Conservation (phyloP, 2,797 vertebrate genomes). For the Corythornis leucogaster region DNA sequence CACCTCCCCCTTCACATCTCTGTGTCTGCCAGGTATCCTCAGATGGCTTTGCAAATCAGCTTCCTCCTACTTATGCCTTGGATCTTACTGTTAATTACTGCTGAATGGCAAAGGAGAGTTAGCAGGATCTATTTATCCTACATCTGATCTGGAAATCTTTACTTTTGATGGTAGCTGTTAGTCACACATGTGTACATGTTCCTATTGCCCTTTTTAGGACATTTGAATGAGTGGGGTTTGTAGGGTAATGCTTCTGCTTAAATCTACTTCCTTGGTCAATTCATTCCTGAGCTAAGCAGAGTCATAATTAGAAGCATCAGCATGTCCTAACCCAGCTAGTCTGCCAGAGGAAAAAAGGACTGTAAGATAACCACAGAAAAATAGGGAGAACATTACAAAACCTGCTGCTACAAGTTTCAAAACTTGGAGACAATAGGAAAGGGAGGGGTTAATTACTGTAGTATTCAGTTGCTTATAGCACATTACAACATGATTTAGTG, state of each 20-base stretch:
- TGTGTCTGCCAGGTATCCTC: not conserved
- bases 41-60: not conserved
- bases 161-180: not conserved
- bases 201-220: not conserved
- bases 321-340: not conserved
- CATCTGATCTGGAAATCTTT: not conserved
- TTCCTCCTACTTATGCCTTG: not conserved
- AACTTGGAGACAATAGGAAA: not conserved
- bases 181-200: rapidly evolving
- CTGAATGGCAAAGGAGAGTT: not conserved
- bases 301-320: not conserved
- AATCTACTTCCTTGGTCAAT: not conserved
- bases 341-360: not conserved
- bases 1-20: not conserved
- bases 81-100: not conserved
- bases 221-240: not conserved
- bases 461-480: not conserved
- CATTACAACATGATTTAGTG: not conserved
- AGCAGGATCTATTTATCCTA: not conserved
- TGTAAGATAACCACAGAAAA: not conserved
- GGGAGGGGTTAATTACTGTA: not conserved
- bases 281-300: not conserved
- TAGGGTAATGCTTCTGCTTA: not conserved
- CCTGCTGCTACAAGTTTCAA: not conserved
- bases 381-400: not conserved